Evolutionary conservation across 2,113 vertebrate genomes (phyloP).

Genomic region (Prionailurus viverrinus): DNA sequence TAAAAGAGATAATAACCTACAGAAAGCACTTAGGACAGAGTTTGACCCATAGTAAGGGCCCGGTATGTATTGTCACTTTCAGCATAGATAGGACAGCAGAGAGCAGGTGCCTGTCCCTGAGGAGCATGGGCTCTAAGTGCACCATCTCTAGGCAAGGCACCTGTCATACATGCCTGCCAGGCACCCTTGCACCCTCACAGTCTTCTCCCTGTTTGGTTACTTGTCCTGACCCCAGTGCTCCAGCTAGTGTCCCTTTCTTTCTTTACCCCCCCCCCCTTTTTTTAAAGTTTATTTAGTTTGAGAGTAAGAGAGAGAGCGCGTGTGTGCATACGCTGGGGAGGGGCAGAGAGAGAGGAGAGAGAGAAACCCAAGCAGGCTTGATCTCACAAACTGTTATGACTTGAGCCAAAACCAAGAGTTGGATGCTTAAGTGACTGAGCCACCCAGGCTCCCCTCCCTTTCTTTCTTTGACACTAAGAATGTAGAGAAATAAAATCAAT

Average conservation of each 20-base stretch:
- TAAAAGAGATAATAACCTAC: background rate
- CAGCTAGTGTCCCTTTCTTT: background rate
- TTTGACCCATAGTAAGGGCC: background rate
- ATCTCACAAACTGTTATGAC: too few relatives aligned
- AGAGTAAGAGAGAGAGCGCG: too few relatives aligned
- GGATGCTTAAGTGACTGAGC: too few relatives aligned
- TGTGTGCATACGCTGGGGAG: too few relatives aligned
- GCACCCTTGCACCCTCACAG: background rate
- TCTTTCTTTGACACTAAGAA: background rate
- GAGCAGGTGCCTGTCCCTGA: fast-evolving
- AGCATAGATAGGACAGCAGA: background rate
- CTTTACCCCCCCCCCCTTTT: background rate
- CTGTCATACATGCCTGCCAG: background rate
- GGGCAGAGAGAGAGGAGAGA: too few relatives aligned
- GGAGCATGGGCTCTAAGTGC: fast-evolving
- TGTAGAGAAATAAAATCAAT: background rate
- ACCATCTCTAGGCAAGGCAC: background rate
- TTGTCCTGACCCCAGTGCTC: background rate
- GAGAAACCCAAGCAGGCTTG: too few relatives aligned
- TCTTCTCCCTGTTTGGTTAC: background rate
- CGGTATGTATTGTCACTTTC: background rate
- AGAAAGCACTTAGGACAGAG: background rate
- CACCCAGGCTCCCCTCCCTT: background rate
- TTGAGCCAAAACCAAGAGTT: too few relatives aligned
- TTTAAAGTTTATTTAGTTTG: too few relatives aligned